A percentile compares a stretch with the other conserved stretches of the same genome.
phyloP scores from a whole-genome alignment of 2,113 vertebrate species.

The Pongo abelii region DNA sequence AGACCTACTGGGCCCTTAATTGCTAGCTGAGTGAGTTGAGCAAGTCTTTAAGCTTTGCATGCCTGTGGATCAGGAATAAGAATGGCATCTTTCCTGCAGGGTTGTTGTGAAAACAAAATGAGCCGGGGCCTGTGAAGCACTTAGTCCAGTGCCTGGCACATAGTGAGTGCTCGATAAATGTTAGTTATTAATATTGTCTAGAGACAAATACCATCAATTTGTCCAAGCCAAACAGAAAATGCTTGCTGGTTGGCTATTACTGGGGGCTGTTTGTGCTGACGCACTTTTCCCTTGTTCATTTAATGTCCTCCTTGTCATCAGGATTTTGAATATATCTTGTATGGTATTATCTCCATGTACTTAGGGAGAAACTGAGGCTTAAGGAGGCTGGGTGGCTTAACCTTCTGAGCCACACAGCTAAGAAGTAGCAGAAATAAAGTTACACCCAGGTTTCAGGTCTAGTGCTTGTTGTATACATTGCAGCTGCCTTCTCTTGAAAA shows the following conservation, averaged over 20 bases:
- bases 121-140: not conserved
- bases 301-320: not conserved
- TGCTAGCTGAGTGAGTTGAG: not conserved
- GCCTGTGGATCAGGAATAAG: not conserved
- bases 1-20: not conserved
- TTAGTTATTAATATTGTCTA: not conserved
- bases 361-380: not conserved
- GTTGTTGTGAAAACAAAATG: conserved; percentile 11
- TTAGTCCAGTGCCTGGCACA: not conserved
- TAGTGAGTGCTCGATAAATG: not conserved
- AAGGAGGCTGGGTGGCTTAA: not conserved
- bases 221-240: not conserved
- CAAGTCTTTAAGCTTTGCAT: not conserved
- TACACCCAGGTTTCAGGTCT: not conserved
- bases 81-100: not conserved
- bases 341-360: not conserved
- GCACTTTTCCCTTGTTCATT: not conserved
- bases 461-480: not conserved
- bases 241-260: not conserved
- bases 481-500: not conserved
- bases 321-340: not conserved
- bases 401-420: not conserved
- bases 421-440: not conserved
- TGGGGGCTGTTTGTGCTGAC: not conserved
- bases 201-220: not conserved